phyloP scores from a whole-genome alignment of 1,140 invertebrate genomes.

The Anastatus disparis region DNA sequence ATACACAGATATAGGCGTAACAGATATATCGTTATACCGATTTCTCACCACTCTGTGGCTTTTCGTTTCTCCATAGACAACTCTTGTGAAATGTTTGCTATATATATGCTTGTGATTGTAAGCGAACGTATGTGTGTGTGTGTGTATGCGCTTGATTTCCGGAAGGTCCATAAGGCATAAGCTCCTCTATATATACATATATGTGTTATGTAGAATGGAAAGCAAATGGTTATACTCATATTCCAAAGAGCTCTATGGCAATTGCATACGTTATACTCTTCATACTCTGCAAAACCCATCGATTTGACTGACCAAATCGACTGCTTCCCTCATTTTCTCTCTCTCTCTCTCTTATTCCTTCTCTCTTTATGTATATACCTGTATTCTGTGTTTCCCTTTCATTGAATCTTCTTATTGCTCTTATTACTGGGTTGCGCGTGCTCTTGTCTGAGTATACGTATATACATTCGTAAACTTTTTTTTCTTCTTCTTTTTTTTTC shows the following conservation, averaged over 20 bases:
- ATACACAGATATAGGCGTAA: slow-evolving; percentile 31
- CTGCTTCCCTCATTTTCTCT: background rate
- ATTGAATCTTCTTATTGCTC: background rate
- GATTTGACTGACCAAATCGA: slow-evolving; percentile 2
- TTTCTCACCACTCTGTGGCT: slow-evolving; percentile 47
- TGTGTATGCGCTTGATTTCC: slow-evolving; percentile 22
- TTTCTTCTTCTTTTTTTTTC: no score
- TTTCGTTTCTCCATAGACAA: no score
- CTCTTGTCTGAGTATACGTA: background rate
- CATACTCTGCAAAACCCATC: slow-evolving; percentile 2
- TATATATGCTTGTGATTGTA: background rate
- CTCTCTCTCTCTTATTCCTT: background rate
- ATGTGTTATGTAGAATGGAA: no score
- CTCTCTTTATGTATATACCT: no score
- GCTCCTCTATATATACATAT: no score
- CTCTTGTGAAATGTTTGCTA: no score
- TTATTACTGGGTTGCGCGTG: background rate
- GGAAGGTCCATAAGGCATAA: background rate
- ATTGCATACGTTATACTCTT: background rate
- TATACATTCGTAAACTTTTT: background rate
- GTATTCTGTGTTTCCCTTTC: slow-evolving; percentile 13
- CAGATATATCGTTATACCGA: no score
- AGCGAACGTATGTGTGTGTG: background rate
- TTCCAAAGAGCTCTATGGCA: background rate
- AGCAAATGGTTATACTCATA: background rate